phyloP scores from a whole-genome alignment of 2,113 vertebrate species.

The Stegostoma tigrinum region DNA sequence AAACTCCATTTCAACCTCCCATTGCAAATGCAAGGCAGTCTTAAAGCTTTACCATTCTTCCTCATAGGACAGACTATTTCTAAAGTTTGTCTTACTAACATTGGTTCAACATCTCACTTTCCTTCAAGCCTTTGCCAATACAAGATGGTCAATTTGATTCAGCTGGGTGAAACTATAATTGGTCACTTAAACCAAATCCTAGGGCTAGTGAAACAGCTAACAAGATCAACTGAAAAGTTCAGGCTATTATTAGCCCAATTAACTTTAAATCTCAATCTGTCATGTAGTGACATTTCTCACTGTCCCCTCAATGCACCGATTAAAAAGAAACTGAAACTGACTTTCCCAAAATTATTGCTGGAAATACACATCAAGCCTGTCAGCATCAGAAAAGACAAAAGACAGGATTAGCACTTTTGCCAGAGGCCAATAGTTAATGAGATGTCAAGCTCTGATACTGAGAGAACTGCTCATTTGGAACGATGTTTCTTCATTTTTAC shows the following conservation, averaged over 20 bases:
- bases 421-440: not conserved
- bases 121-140: not conserved
- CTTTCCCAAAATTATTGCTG: not conserved
- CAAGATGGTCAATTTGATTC: not conserved
- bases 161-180: not conserved
- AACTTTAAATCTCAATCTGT: not conserved
- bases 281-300: not conserved
- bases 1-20: not conserved
- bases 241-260: not conserved
- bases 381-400: not conserved
- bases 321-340: not conserved
- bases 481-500: not conserved
- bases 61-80: not conserved
- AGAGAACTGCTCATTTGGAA: not conserved
- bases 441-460: not conserved
- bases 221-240: not conserved
- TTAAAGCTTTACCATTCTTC: not conserved
- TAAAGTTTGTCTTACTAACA: not conserved
- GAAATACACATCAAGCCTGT: not conserved
- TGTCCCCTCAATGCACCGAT: not conserved
- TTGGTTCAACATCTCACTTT: not conserved
- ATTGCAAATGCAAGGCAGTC: not conserved
- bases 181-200: no score
- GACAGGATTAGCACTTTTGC: not conserved
- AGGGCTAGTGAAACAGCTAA: not conserved